A percentile compares a stretch with the other conserved stretches of the same genome.
Evolutionary conservation across 2,797 vertebrate species (phyloP).

Genomic region (Chiroxiphia lanceolata): DNA sequence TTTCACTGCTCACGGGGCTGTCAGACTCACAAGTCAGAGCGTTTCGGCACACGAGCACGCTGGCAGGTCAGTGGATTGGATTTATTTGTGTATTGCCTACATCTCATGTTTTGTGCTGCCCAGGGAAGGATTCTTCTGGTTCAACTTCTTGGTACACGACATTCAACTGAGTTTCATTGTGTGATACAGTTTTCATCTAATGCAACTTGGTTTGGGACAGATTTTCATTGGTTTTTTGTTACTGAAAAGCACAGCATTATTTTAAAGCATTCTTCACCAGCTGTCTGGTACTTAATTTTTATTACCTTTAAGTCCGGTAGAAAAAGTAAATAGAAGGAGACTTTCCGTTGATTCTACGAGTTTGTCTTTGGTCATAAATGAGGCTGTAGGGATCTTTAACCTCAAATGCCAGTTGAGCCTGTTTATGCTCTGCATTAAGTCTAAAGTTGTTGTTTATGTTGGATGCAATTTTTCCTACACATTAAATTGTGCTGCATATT

Average conservation of each 20-base stretch:
- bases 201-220: background rate
- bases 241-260: background rate
- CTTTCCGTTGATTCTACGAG: background rate
- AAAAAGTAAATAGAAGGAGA: background rate
- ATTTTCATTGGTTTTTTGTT: background rate
- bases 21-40: conserved; percentile 98
- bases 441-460: background rate
- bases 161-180: background rate
- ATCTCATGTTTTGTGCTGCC: background rate
- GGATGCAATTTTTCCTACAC: background rate
- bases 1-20: conserved; percentile 97
- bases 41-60: conserved; percentile 98
- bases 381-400: background rate
- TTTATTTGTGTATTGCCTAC: background rate
- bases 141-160: background rate
- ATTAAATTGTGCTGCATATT: background rate
- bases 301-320: background rate
- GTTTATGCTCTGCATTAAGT: background rate
- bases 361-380: background rate
- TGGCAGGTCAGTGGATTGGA: conserved; percentile 86
- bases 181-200: background rate
- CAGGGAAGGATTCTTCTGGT: background rate
- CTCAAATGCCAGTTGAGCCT: background rate
- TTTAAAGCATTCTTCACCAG: background rate
- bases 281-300: background rate